Evolutionary conservation across 2,888 invertebrate genomes (phyloP), one percentile per base, ranked within the genome.

Genomic region (Pegoplata infirma): DNA sequence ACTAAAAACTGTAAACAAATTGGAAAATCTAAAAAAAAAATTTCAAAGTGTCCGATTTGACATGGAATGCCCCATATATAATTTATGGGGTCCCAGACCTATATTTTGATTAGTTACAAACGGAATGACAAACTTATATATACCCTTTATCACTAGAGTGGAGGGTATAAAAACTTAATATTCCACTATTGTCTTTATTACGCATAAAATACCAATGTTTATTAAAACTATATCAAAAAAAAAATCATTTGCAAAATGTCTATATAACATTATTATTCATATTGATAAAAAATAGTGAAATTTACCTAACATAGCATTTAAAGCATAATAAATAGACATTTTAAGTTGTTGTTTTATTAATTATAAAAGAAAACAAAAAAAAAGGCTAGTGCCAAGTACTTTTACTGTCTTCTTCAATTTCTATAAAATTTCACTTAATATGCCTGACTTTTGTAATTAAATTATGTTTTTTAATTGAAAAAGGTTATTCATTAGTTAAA

Each of bases 381-480:
- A n/a, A n/a, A n/a, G n/a, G n/a, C 58, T 25, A 36, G 19, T 75
- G 75, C 75, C 79, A 75, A 72, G 40, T 61, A 75, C 46, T 75
- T 79, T 75, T 40, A 69, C 68, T 69, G 63, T n/a, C 49, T 25
- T 46, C 16, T 75, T 67, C 56, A 71, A 61, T 79, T 71, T 69
- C 55, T 71, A 64, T 69, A 68, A 61, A 78, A 58, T 79, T 79
- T 79, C 79, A 79, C 79, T 75, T 56, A 32, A 72, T 61, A 49
- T 44, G 67, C 58, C 36, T 36, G 44, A 71, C 36, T 64, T 64
- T 49, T 16, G 28, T 72, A 79, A 72, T 79, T 75, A 75, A 75
- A 75, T 79, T 75, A 53, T 72, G 56, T 58, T 53, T 49, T 59
- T 74, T 72, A 72, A 73, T 73, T 73, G 64, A 67, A 71, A 71